Conservation (phyloP, 2,113 vertebrate genomes). For the Synodontis membranacea region DNA sequence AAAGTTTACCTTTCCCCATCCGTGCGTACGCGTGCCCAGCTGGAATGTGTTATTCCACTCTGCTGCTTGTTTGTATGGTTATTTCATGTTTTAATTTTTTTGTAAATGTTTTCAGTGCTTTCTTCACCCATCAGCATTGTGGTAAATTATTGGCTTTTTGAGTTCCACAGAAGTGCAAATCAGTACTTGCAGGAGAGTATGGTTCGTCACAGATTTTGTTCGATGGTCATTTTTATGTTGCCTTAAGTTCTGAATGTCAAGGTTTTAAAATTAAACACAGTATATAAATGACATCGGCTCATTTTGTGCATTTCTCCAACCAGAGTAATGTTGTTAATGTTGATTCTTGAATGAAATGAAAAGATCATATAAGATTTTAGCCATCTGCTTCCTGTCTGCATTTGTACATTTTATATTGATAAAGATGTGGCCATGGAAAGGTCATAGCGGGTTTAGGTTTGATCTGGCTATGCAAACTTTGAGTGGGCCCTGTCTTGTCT, state of each 20-base stretch:
- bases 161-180: slow-evolving; percentile 26
- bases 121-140: slow-evolving; percentile 4
- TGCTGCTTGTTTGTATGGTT: slow-evolving; percentile 31
- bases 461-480: background rate
- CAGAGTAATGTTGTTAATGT: background rate
- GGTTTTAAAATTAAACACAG: slow-evolving; percentile 34
- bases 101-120: slow-evolving; percentile 29
- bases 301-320: background rate
- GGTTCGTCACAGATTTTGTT: slow-evolving; percentile 11
- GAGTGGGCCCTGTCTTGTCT: background rate
- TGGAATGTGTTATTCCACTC: slow-evolving; percentile 27
- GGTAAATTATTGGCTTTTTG: slow-evolving; percentile 35
- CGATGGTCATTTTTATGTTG: slow-evolving; percentile 41
- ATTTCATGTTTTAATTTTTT: slow-evolving; percentile 14
- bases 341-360: background rate
- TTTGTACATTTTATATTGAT: background rate
- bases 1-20: background rate
- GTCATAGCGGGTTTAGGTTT: background rate
- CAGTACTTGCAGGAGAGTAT: slow-evolving; percentile 27
- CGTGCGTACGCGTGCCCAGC: slow-evolving; percentile 3
- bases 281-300: background rate
- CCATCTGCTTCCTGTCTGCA: background rate
- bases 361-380: background rate
- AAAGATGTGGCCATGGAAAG: background rate
- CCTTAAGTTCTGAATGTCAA: slow-evolving; percentile 42